These are phyloP conservation scores for Trochalopteron elliotii DNA, from an alignment of 2,113 vertebrate species.

Conservation along the genomic window DNA sequence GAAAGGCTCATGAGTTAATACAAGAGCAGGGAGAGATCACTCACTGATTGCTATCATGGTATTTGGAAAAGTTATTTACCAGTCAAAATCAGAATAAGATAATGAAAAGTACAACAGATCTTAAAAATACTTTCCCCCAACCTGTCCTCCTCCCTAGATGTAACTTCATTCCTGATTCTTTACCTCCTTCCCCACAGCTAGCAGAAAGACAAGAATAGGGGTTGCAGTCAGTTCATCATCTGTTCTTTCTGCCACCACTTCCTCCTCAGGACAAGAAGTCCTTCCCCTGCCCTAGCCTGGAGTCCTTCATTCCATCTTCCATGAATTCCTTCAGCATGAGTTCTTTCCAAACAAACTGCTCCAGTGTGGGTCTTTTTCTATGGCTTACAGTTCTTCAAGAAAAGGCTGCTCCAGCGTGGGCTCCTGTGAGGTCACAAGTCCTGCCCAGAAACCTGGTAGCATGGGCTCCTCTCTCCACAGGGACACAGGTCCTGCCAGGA, in stretches of 20 bases:
- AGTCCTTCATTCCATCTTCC: not conserved
- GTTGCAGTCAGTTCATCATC: not conserved
- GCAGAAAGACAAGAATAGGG: accelerated
- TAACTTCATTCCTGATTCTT: not conserved
- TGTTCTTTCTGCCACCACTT: not conserved
- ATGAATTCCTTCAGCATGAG: not conserved
- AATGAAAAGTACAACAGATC: not conserved
- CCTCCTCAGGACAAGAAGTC: not conserved
- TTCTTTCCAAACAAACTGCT: not conserved
- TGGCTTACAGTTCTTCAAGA: not conserved
- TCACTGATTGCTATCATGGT: not conserved
- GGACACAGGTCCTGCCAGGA: not conserved
- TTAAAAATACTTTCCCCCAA: not conserved
- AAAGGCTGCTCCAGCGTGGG: not conserved
- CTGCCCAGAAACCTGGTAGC: not conserved
- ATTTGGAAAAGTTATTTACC: not conserved
- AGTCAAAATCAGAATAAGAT: not conserved
- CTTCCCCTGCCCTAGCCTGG: not conserved
- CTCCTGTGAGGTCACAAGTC: not conserved
- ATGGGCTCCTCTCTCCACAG: not conserved
- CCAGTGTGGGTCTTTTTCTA: accelerated
- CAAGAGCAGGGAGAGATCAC: not conserved
- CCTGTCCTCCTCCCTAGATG: accelerated
- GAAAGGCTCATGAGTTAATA: not conserved
- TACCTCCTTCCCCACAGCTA: not conserved